Percentiles rank a stretch among this genome's conserved stretches.
Evolutionary conservation across 2,113 vertebrate species (phyloP).

Genomic region (Lophotis ruficrista): DNA sequence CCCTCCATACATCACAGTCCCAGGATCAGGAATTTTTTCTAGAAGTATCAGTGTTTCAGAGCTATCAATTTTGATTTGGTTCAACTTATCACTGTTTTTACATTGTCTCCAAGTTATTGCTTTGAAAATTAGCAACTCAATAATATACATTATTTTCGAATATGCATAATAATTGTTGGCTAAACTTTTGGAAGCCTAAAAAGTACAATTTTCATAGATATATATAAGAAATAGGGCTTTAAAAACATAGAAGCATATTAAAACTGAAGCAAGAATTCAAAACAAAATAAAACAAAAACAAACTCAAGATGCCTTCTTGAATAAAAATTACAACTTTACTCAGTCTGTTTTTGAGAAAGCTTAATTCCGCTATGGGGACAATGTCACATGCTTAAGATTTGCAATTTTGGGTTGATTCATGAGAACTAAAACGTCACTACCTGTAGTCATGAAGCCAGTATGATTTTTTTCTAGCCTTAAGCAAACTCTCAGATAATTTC

Average conservation of each 20-base stretch:
- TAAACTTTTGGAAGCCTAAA: neutral
- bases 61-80: neutral
- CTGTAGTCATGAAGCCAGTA: neutral
- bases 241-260: neutral
- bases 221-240: neutral
- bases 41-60: neutral
- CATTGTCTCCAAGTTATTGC: neutral
- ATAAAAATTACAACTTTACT: neutral
- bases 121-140: neutral
- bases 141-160: neutral
- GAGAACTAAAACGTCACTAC: neutral
- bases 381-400: neutral
- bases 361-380: neutral
- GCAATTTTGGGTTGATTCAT: neutral
- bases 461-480: neutral
- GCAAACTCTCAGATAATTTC: neutral
- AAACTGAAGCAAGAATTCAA: neutral
- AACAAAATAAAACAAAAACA: neutral
- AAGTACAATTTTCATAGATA: neutral
- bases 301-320: neutral
- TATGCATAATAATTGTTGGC: neutral
- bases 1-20: neutral
- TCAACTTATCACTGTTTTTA: neutral
- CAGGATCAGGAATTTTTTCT: neutral
- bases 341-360: neutral